phyloP scores from a whole-genome alignment of 2,797 vertebrate genomes.

The Gymnoscopelus braueri region DNA sequence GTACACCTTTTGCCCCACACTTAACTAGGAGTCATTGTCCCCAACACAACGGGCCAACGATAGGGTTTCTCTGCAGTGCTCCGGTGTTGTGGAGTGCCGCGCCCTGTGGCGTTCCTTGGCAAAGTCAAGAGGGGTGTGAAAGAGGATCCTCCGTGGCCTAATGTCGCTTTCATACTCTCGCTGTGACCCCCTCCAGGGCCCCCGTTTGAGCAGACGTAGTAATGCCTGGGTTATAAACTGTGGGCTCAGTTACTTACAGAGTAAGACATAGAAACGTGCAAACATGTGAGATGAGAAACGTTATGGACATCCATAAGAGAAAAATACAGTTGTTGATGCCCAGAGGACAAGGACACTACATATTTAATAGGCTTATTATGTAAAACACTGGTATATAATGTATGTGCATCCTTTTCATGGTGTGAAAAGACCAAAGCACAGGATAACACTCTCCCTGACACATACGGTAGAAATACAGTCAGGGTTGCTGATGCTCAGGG shows the following conservation, averaged over 20 bases:
- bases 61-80: conserved; percentile 68
- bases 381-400: too few relatives aligned
- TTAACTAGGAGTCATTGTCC: conserved; percentile 74
- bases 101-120: conserved; percentile 58
- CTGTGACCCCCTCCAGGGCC: conserved; percentile 53
- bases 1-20: conserved; percentile 59
- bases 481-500: too few relatives aligned
- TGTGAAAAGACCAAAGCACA: too few relatives aligned
- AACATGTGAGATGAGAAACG: not conserved
- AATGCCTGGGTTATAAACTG: conserved; percentile 50
- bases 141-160: conserved; percentile 73
- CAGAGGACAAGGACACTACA: too few relatives aligned
- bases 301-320: too few relatives aligned
- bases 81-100: conserved; percentile 48
- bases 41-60: conserved; percentile 67
- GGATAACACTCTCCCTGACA: too few relatives aligned
- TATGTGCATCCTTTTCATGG: too few relatives aligned
- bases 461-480: too few relatives aligned
- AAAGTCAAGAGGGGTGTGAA: conserved; percentile 67
- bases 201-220: conserved; percentile 50
- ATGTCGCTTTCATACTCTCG: conserved; percentile 67
- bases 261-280: conserved; percentile 23
- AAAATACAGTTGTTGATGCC: too few relatives aligned
- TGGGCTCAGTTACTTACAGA: conserved; percentile 33
- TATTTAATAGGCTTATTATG: too few relatives aligned